Conservation (phyloP, 2,797 vertebrate genomes). For the Octomys mimax region DNA sequence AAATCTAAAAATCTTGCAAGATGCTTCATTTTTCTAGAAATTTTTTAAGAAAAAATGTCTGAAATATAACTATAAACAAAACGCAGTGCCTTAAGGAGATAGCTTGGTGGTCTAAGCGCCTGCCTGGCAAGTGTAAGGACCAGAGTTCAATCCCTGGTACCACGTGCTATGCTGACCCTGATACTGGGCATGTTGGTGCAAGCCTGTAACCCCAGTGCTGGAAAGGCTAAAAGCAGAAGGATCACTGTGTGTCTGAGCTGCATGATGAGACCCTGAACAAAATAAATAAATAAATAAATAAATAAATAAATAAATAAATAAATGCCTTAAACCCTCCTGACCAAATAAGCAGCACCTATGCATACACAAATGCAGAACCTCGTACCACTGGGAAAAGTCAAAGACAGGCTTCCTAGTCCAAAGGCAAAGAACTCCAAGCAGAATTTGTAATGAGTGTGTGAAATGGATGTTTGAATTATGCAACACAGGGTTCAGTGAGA, state of each 20-base stretch:
- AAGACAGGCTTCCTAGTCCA: neutral
- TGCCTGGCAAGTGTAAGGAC: no score
- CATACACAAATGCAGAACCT: neutral
- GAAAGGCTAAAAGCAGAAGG: no score
- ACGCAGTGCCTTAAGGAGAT: neutral
- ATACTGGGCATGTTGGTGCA: no score
- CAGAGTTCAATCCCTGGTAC: no score
- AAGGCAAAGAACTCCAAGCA: neutral
- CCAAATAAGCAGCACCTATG: neutral
- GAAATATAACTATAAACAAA: constrained; percentile 15
- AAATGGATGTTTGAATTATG: neutral
- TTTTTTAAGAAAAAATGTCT: neutral
- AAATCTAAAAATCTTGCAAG: neutral
- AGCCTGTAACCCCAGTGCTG: no score
- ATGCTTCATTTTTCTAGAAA: neutral
- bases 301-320: no score
- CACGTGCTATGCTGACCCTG: no score
- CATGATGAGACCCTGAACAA: no score
- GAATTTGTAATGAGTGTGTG: neutral
- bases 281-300: no score
- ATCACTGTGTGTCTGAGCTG: no score
- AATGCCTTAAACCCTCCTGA: neutral
- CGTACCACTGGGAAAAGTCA: neutral
- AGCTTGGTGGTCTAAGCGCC: no score
- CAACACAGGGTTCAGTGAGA: neutral